phyloP scores from a whole-genome alignment of 2,888 invertebrate genomes.

The Pecten maximus region DNA sequence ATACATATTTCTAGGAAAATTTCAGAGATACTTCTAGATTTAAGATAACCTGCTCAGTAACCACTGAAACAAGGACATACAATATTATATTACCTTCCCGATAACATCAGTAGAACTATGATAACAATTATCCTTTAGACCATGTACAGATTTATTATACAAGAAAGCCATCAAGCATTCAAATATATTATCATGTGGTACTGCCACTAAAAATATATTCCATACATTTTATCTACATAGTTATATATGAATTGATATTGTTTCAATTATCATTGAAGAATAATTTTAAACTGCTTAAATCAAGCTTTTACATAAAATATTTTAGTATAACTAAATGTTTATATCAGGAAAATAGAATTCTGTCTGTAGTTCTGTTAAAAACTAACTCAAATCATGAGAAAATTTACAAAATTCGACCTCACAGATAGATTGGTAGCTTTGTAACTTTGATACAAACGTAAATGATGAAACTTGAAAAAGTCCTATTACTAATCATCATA shows the following conservation, averaged over 20 bases:
- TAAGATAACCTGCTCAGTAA: background rate
- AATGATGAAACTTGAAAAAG: background rate
- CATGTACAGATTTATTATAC: no score
- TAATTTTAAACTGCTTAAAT: background rate
- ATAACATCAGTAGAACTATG: background rate
- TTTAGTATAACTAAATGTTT: background rate
- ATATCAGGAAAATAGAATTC: background rate
- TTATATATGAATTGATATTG: no score
- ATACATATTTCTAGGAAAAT: background rate
- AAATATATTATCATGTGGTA: no score
- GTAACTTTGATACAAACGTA: background rate
- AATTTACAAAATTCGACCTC: no score
- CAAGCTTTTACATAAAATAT: background rate
- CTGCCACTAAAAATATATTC: no score
- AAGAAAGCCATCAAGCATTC: no score
- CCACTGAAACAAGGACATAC: background rate
- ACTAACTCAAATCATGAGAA: background rate
- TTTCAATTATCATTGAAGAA: background rate
- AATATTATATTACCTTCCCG: background rate
- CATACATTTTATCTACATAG: no score
- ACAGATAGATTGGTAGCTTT: background rate
- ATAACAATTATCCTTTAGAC: background rate
- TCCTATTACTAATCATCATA: background rate
- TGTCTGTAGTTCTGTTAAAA: background rate
- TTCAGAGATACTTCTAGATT: background rate